These are phyloP conservation scores for Coracopsis vasa DNA, from an alignment of 2,113 vertebrate genomes.

Conservation along the genomic window DNA sequence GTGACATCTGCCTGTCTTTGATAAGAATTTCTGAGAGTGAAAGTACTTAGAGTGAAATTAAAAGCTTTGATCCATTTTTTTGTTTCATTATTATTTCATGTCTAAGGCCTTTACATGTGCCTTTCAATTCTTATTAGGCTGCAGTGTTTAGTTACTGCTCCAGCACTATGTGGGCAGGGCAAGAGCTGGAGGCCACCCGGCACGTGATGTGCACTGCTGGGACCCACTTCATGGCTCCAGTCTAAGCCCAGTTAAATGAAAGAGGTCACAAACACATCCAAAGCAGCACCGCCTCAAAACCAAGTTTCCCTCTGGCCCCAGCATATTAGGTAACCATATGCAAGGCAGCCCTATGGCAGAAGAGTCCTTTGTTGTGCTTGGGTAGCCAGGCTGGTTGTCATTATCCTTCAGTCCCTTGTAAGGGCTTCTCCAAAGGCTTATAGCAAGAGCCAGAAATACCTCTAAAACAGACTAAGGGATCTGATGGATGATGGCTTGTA, in stretches of 20 bases:
- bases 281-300: neutral
- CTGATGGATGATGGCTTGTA: too few species aligned
- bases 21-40: constrained; percentile 34
- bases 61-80: constrained; percentile 23
- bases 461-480: neutral
- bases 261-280: neutral
- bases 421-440: neutral
- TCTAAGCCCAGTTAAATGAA: neutral
- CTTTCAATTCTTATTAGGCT: neutral
- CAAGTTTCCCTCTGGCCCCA: neutral
- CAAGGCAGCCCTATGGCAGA: neutral
- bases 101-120: neutral
- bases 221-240: neutral
- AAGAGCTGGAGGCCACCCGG: accelerated
- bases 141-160: neutral
- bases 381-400: neutral
- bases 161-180: neutral
- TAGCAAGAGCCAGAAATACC: neutral
- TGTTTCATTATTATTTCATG: constrained; percentile 26
- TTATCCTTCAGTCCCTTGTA: accelerated
- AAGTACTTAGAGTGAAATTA: constrained; percentile 30
- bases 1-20: constrained; percentile 47
- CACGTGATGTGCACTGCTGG: neutral
- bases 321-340: too few species aligned
- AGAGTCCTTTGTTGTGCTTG: neutral